Evolutionary conservation across 2,797 vertebrate species (phyloP).

Genomic region (Fistularia tabacaria): DNA sequence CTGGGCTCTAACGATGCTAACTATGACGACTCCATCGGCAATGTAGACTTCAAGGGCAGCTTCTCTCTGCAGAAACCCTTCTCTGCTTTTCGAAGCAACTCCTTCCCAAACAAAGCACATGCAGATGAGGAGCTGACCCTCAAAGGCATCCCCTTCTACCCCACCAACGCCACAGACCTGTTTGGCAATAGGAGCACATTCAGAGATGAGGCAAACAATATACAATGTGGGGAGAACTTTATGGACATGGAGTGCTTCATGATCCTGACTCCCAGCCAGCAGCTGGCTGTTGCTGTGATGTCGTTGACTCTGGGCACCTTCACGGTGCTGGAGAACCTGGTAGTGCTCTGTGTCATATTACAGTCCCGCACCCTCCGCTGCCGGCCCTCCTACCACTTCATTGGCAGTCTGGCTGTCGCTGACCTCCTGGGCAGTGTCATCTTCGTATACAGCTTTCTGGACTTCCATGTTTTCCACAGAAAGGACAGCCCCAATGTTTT

Average conservation of each 20-base stretch:
- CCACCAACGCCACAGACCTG: conserved; percentile 89
- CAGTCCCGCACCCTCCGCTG: conserved; percentile 95
- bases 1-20: conserved; percentile 92
- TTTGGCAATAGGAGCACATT: conserved; percentile 87
- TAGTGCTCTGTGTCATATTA: conserved; percentile 93
- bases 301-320: conserved; percentile 96
- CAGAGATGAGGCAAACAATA: conserved; percentile 82
- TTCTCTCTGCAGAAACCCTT: conserved; percentile 88
- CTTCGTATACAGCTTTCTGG: conserved; percentile 98
- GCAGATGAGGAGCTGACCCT: conserved; percentile 85
- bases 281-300: conserved; percentile 92
- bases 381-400: conserved; percentile 98
- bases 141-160: conserved; percentile 82
- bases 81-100: conserved; percentile 89
- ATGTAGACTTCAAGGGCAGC: conserved; percentile 72
- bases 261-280: conserved; percentile 97
- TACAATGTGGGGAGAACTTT: conserved; percentile 98
- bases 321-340: conserved; percentile 95
- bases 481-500: conserved; percentile 97
- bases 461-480: conserved; percentile 98
- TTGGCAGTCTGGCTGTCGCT: conserved; percentile 94
- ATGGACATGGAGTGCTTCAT: conserved; percentile 99
- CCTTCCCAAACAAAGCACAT: conserved; percentile 90
- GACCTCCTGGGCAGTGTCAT: conserved; percentile 97
- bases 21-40: conserved; percentile 74